phyloP scores from a whole-genome alignment of 2,888 invertebrate genomes.

The Blastobasis lacticolella region DNA sequence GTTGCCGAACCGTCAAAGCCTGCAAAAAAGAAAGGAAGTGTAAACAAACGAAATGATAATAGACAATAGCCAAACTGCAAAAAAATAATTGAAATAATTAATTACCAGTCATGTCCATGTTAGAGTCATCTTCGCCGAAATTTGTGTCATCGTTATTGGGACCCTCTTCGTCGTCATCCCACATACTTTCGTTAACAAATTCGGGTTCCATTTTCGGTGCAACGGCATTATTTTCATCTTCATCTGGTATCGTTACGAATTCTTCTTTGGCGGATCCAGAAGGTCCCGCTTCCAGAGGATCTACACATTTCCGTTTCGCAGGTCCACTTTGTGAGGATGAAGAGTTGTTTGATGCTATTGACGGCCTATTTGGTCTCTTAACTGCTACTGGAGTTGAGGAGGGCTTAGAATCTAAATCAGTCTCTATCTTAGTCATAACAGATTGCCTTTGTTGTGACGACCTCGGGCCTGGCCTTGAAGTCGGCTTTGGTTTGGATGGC shows the following conservation, averaged over 20 bases:
- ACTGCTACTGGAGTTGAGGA: conserved; percentile 75
- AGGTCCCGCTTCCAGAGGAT: conserved; percentile 77
- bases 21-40: conserved; percentile 16
- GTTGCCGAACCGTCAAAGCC: conserved; percentile 69
- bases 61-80: background rate
- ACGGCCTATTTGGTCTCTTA: conserved; percentile 79
- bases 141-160: conserved; percentile 76
- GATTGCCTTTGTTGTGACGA: conserved; percentile 77
- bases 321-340: conserved; percentile 75
- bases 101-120: conserved; percentile 76
- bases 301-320: conserved; percentile 73
- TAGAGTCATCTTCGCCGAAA: conserved; percentile 79
- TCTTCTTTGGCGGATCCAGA: conserved; percentile 72
- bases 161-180: conserved; percentile 76
- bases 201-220: conserved; percentile 81
- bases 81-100: conserved; percentile 1
- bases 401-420: conserved; percentile 77
- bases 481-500: conserved; percentile 74
- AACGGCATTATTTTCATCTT: conserved; percentile 72
- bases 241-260: conserved; percentile 70
- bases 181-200: conserved; percentile 76
- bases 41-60: background rate
- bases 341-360: conserved; percentile 75
- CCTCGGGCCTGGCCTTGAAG: conserved; percentile 76
- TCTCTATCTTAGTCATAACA: conserved; percentile 76